Percentiles rank a stretch among this genome's conserved stretches.
These are phyloP conservation scores for Oxyscelio sp. DNA, from an alignment of 2,888 invertebrate genomes.

Conservation along the genomic window DNA sequence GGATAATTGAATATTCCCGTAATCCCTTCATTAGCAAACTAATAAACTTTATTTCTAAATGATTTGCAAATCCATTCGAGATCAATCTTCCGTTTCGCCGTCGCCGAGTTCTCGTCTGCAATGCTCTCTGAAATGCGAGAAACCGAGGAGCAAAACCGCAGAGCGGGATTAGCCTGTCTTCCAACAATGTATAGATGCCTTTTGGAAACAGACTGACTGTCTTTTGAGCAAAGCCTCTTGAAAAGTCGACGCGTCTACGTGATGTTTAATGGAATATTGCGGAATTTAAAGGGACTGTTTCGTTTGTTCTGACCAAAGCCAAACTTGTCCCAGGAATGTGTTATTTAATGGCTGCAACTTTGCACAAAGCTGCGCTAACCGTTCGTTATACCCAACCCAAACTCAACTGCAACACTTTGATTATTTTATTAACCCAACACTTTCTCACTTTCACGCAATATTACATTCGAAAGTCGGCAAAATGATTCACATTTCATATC, in stretches of 20 bases:
- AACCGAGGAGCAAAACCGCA: conserved; percentile 54
- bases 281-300: conserved; percentile 51
- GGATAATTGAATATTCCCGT: background rate
- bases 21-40: background rate
- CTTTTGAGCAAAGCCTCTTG: conserved; percentile 50
- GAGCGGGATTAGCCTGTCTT: conserved; percentile 60
- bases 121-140: conserved; percentile 52
- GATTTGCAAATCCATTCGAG: conserved; percentile 6
- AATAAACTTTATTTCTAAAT: conserved; percentile 25
- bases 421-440: conserved; percentile 40
- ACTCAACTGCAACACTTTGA: conserved; percentile 22
- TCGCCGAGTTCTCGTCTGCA: conserved; percentile 21
- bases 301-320: conserved; percentile 57
- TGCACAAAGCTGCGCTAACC: conserved; percentile 28
- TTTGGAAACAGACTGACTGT: conserved; percentile 49
- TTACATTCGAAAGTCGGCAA: background rate
- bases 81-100: conserved; percentile 18
- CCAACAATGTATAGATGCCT: conserved; percentile 54
- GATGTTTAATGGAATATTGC: conserved; percentile 48
- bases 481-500: no score
- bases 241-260: conserved; percentile 61
- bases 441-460: conserved; percentile 7
- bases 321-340: conserved; percentile 58
- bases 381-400: conserved; percentile 10
- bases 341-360: conserved; percentile 58